Conservation (phyloP, 37 sponge, comb jelly and placozoan species). For the Amphimedon queenslandica region DNA sequence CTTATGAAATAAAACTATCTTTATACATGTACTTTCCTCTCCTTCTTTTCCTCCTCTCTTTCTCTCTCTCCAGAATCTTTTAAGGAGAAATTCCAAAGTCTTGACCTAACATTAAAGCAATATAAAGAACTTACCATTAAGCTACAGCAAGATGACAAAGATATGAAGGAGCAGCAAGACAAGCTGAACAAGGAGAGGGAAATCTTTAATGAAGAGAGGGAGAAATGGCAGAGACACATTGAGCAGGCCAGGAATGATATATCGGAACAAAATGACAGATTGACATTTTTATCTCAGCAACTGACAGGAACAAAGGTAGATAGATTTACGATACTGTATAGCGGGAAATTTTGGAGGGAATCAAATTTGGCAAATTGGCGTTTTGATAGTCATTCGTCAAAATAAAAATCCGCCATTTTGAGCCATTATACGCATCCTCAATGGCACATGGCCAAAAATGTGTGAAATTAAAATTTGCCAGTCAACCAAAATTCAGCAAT, state of each 20-base stretch:
- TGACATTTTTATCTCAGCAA: conserved; percentile 62
- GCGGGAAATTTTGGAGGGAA: too few relatives aligned
- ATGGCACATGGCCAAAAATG: too few relatives aligned
- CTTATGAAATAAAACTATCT: too few relatives aligned
- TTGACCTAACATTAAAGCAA: conserved; percentile 18
- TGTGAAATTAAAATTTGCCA: too few relatives aligned
- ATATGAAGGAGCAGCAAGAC: conserved; percentile 30
- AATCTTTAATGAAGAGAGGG: conserved; percentile 44
- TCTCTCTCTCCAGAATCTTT: too few relatives aligned
- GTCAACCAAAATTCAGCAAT: too few relatives aligned
- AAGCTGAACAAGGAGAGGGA: conserved; percentile 31
- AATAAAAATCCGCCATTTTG: too few relatives aligned
- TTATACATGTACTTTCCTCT: too few relatives aligned
- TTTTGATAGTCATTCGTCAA: too few relatives aligned
- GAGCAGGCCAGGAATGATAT: conserved; percentile 56
- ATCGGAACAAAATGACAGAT: conserved; percentile 71
- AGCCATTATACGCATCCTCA: too few relatives aligned
- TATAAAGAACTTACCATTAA: conserved; percentile 25
- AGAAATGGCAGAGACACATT: conserved; percentile 64
- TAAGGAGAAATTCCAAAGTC: conserved; percentile 46
- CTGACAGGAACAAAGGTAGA: conserved; percentile 62
- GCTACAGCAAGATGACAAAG: conserved; percentile 34
- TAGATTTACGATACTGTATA: background rate
- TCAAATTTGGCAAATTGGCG: too few relatives aligned
- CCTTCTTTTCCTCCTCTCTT: too few relatives aligned